Base-by-base conservation (phyloP, 2,888 invertebrate genomes). In the Melinaea menophilus region DNA sequence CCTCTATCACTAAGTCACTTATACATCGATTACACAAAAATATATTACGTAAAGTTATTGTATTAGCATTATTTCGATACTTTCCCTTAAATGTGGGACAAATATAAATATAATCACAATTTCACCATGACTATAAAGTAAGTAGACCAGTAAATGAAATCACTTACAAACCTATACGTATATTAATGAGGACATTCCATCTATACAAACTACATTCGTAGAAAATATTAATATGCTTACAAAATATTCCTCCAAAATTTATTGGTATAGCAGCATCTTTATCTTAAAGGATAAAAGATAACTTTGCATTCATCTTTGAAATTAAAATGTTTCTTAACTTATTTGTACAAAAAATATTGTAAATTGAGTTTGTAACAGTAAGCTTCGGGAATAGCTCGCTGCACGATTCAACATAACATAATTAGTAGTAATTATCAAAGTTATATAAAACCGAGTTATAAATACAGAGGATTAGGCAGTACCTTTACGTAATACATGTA, bases 91-190 rank as follows among this genome's bases (percentile, higher is more conserved):
- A 56, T 55, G 48, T 59, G 45, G 66, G 56, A 47, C 58, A 54
- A 41, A 7, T 31, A 59, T 51, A 56, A 54, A 46, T 46, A 51
- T 48, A 55, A 37, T 41, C 55, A 54, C 56, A 63, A 59, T 67
- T 64, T 67, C 66, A 60, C 66, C 56, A 41, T 47, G 31, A 58
- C 51, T 58, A 59, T 59, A 62, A 61, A 64, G 33, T 58, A 62
- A 67, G 33, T 58, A 67, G 66, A 64, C 64, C 61, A 64, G 58
- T 46, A 48, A 67, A 62, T 64, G 11, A 3, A 37, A 41, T 41
- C 9, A 41, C 9, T 41, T 9, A 41, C 9, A 11, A 9, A 41
- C 37, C 12, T 60, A 61, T 62, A 51, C 61, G 22, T 61, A 33
- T 51, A 61, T 47, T 33, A 35, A 4, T 31, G 22, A 51, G 22